These are phyloP conservation scores for Volucella inanis DNA, from an alignment of 2,888 invertebrate species.

Conservation along the genomic window DNA sequence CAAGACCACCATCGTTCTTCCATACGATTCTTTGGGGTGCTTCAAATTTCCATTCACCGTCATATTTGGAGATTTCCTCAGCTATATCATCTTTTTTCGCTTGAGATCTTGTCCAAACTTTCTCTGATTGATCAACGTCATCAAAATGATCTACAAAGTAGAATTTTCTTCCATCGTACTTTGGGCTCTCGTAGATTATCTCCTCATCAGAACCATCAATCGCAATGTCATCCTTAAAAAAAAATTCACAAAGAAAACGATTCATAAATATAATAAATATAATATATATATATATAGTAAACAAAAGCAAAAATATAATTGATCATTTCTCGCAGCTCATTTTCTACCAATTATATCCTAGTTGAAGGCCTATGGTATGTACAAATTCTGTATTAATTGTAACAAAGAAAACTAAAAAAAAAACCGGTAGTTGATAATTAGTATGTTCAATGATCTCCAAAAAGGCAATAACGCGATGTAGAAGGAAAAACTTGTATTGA, in stretches of 20 bases:
- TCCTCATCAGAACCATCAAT: constrained; percentile 76
- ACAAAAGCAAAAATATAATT: no score
- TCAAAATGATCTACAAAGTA: constrained; percentile 95
- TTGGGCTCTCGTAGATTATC: constrained; percentile 88
- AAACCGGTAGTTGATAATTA: no score
- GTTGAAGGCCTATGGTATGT: no score
- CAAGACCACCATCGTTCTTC: constrained; percentile 92
- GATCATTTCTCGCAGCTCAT: no score
- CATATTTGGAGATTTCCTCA: constrained; percentile 96
- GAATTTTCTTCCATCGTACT: constrained; percentile 85
- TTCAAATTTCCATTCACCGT: constrained; percentile 92
- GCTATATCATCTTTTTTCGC: constrained; percentile 95
- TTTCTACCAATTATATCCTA: no score
- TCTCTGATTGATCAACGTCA: constrained; percentile 87
- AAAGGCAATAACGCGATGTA: no score
- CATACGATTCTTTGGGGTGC: constrained; percentile 90
- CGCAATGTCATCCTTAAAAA: constrained; percentile 16
- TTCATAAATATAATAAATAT: not conserved
- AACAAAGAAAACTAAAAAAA: no score
- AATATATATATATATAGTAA: not conserved
- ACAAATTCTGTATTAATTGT: no score
- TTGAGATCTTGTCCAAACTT: constrained; percentile 93
- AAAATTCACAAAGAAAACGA: not conserved
- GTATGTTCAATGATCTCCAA: no score
- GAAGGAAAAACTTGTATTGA: no score